Evolutionary conservation across 2,797 vertebrate species (phyloP), one percentile per base, ranked within the genome.

Genomic region (Microtus californicus): DNA sequence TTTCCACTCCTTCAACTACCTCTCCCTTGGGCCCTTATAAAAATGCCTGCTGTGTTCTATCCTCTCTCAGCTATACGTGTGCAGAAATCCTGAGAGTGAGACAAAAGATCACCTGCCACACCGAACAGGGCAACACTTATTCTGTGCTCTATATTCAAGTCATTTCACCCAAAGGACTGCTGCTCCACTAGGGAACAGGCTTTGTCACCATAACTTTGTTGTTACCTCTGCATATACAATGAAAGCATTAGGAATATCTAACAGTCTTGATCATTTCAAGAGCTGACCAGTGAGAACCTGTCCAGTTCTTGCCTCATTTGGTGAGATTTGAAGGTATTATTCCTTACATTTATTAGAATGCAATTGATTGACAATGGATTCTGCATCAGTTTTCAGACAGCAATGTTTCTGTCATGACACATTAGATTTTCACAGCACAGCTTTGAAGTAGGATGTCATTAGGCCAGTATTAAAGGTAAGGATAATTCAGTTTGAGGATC

Each of bases 1-100:
- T 80, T 90, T 87, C 91, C 73, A 43, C n/a, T 95, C 5, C 23
- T 93, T 80, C 67, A 51, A 45, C 34, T 51, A 23, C 27, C 29
- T 29, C 78, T 92, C 59, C 37, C 65, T 61, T 45, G 48, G n/a
- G 74, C 23, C 54, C 86, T 92, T 90, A 79, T 87, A 56, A 93
- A 93, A 91, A 87, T 85, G 37, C 65, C 51, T 95, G 90, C 77
- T 87, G 51, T 67, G 51, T 45, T 90, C 85, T 65, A 13, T n/a
- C 73, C 65, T 89, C 88, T 85, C 34, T 94, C 23, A 90, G 80
- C 14, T 40, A 34, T n/a, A 67, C 3, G 0, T 82, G 74, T 51
- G 43, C 34, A 94, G 95, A 96, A 96, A 94, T 89, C 34, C 14
- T n/a, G 63, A 91, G 61, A 93, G n/a, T 7, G 1, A 78, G 78